Evolutionary conservation across 2,888 invertebrate species (phyloP).

Genomic region (Alcis repandata): DNA sequence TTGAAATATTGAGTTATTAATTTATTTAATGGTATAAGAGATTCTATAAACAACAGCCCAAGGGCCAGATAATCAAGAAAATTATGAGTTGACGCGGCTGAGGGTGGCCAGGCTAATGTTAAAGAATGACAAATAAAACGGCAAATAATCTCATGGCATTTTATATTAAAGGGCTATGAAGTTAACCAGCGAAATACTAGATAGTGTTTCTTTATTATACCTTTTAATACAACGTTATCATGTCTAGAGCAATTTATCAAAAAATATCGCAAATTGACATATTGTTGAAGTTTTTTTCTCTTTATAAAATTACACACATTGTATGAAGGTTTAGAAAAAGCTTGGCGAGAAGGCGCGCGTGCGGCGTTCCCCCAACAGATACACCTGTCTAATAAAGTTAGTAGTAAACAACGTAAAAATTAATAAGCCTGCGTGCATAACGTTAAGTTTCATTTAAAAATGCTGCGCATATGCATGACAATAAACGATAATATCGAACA

Average conservation of each 20-base stretch:
- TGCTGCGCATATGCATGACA: slow-evolving; percentile 12
- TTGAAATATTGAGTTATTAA: neutral
- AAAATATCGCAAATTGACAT: slow-evolving; percentile 33
- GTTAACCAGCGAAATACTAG: too few species aligned
- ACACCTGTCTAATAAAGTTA: slow-evolving; percentile 8
- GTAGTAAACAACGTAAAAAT: slow-evolving; percentile 1
- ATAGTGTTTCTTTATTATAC: too few species aligned
- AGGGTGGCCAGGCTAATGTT: neutral
- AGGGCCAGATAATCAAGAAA: too few species aligned
- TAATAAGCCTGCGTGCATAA: slow-evolving; percentile 4
- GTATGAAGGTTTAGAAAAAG: slow-evolving; percentile 37
- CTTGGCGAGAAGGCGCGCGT: slow-evolving; percentile 50
- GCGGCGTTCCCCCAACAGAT: slow-evolving; percentile 47
- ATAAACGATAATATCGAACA: slow-evolving; percentile 32
- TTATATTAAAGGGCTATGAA: too few species aligned
- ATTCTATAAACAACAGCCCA: neutral
- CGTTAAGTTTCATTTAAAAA: slow-evolving; percentile 23
- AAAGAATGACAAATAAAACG: too few species aligned
- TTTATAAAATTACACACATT: slow-evolving; percentile 36
- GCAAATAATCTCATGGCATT: too few species aligned
- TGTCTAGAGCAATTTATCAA: slow-evolving; percentile 2
- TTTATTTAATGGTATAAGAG: neutral
- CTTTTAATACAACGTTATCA: too few species aligned
- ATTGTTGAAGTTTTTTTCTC: slow-evolving; percentile 33
- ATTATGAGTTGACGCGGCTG: neutral